These are phyloP conservation scores for Turritopsis dohrnii DNA, from an alignment of 30 jellyfish, hydroid and myxozoan genomes.

Conservation along the genomic window DNA sequence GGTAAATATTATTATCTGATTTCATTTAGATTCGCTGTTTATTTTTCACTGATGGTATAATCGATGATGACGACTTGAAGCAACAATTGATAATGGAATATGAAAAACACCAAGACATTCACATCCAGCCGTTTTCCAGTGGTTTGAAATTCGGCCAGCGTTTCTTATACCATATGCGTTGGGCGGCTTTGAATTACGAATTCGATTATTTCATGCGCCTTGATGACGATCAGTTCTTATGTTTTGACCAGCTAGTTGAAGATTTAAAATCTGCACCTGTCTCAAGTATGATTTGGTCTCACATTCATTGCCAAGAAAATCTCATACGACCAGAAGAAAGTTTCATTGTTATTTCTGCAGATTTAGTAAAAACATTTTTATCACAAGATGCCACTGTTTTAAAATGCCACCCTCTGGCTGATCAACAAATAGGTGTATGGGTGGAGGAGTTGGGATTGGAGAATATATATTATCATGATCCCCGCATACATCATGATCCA, in stretches of 20 bases:
- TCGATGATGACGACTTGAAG: not conserved
- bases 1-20: not conserved
- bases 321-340: conserved; percentile 84
- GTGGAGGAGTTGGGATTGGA: too few relatives aligned
- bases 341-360: conserved; percentile 55
- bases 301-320: too few relatives aligned
- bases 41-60: conserved; percentile 44
- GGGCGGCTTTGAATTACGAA: too few relatives aligned
- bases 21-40: too few relatives aligned
- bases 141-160: too few relatives aligned
- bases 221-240: conserved; percentile 71
- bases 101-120: too few relatives aligned
- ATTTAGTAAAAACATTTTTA: conserved; percentile 50
- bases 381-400: conserved; percentile 43
- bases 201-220: conserved; percentile 66
- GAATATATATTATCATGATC: too few relatives aligned
- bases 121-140: too few relatives aligned
- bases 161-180: too few relatives aligned
- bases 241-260: conserved; percentile 43
- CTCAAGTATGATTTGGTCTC: conserved; percentile 63
- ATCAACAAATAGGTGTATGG: too few relatives aligned
- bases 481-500: conserved; percentile 71
- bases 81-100: conserved; percentile 25
- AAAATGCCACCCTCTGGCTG: conserved; percentile 72
- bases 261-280: conserved; percentile 50